Base-by-base conservation (phyloP, 2,113 vertebrate species). In the Atlantisia rogersi region DNA sequence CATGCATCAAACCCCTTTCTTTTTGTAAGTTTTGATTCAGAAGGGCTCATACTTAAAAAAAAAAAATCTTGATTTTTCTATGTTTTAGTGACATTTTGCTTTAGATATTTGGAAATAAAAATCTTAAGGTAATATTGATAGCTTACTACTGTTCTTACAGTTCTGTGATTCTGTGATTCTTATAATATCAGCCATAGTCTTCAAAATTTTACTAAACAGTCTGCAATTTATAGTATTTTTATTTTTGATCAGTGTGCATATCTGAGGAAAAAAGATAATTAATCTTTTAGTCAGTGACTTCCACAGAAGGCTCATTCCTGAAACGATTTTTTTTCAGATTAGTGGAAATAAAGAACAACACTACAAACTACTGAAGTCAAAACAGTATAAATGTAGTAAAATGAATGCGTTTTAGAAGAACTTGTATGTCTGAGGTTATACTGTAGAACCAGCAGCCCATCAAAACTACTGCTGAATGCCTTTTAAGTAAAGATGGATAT, bases 1-100 rank as follows among this genome's bases (percentile, higher is more conserved):
- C 8, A 52, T 2, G 0, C 26, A 29, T 31, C 24, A 52, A 75
- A 63, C 4, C 1, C 3, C 3, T 67, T 31, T 79, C 0, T 74
- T 56, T 68, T 68, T 69, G 2, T 1, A 20, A 32, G 8, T 32
- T 67, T 40, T 40, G 15, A 17, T 77, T 56, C 21, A 16, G 20
- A 63, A 64, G 21, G 18, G 9, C 1, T 21, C 21, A 32, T 29
- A 1, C 59, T 28, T 50, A 15, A 12, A 67, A 88, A 88, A 88
- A 88, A 5, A 19, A 3, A 5, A 4, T 5, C 1, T 76, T 83
- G 16, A 6, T 52, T 69, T 68, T 32, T 77, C 8, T 24, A 7
- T 46, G 5, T 15, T 4, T 25, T 7, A 29, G 5, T 62, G 8
- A 4, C 1, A 37, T 28, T 39, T 78, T 4, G 13, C 37, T 77